phyloP scores from a whole-genome alignment of 1,140 invertebrate species.

The Drosophila persimilis region DNA sequence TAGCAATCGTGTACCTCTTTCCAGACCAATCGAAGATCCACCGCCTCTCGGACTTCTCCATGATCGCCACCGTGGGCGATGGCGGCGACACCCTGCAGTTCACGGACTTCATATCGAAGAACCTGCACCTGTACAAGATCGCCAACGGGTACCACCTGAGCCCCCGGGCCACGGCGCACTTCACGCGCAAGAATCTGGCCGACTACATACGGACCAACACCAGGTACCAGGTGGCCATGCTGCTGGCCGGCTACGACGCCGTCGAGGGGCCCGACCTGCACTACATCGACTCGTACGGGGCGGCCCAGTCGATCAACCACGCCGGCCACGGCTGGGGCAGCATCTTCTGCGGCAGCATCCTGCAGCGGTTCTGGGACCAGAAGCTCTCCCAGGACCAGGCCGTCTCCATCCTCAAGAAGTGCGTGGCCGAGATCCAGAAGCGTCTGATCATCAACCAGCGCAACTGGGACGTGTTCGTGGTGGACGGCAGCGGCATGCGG shows the following conservation, averaged over 20 bases:
- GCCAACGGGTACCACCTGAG: slow-evolving; percentile 98
- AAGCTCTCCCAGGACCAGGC: slow-evolving; percentile 91
- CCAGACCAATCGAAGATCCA: slow-evolving; percentile 97
- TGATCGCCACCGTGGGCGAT: slow-evolving; percentile 97
- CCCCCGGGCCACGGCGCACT: slow-evolving; percentile 94
- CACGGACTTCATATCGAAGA: slow-evolving; percentile 99
- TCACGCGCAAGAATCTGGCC: slow-evolving; percentile 95
- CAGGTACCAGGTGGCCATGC: slow-evolving; percentile 83
- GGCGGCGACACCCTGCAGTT: slow-evolving; percentile 98
- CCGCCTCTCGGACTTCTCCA: slow-evolving; percentile 93
- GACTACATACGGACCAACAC: slow-evolving; percentile 94
- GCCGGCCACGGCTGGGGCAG: slow-evolving; percentile 98
- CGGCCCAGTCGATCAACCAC: slow-evolving; percentile 91
- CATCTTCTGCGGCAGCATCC: slow-evolving; percentile 94
- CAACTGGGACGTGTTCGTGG: slow-evolving; percentile 94
- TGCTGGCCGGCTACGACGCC: slow-evolving; percentile 87
- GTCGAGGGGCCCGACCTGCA: slow-evolving; percentile 89
- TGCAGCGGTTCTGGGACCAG: slow-evolving; percentile 94
- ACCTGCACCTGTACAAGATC: slow-evolving; percentile 99
- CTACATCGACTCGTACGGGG: slow-evolving; percentile 96
- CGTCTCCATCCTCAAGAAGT: slow-evolving; percentile 92
- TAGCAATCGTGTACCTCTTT: no score
- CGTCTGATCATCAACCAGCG: slow-evolving; percentile 95
- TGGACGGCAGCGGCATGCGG: slow-evolving; percentile 93
- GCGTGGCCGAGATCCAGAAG: slow-evolving; percentile 94